phyloP scores from a whole-genome alignment of 2,113 vertebrate species.

The Ammodytes dubius region DNA sequence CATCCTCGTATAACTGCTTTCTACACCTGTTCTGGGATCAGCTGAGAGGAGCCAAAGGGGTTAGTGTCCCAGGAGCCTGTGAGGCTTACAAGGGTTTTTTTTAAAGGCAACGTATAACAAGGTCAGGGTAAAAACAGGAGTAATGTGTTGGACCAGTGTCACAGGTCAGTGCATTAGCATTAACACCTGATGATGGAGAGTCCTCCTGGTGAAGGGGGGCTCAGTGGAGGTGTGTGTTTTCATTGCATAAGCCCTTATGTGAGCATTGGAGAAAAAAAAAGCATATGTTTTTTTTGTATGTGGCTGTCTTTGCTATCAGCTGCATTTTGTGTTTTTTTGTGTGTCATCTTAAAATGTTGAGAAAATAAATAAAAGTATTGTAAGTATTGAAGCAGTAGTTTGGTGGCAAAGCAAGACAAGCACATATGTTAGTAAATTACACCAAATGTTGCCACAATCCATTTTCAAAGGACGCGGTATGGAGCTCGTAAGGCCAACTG shows the following conservation, averaged over 20 bases:
- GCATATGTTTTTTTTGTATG: neutral
- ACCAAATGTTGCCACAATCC: neutral
- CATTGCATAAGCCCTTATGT: neutral
- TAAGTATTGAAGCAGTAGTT: neutral
- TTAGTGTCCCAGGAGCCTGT: constrained; percentile 37
- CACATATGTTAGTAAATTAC: neutral
- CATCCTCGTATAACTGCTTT: neutral
- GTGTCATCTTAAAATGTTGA: neutral
- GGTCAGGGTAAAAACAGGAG: constrained; percentile 54
- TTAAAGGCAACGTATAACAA: constrained; percentile 8
- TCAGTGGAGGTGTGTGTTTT: neutral
- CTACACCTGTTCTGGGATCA: constrained; percentile 55
- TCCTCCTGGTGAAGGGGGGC: neutral
- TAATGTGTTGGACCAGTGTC: constrained; percentile 42
- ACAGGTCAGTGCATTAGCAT: constrained; percentile 23
- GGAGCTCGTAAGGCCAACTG: neutral
- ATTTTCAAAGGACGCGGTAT: neutral
- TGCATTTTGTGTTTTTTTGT: neutral
- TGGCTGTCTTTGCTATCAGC: neutral
- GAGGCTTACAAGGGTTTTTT: constrained; percentile 28
- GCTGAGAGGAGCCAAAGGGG: constrained; percentile 19
- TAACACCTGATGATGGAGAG: constrained; percentile 16
- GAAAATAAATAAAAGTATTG: no score
- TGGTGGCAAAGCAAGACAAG: neutral
- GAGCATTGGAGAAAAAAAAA: neutral